phyloP scores from a whole-genome alignment of 1,140 invertebrate species.

The Chironomus striatipennis region DNA sequence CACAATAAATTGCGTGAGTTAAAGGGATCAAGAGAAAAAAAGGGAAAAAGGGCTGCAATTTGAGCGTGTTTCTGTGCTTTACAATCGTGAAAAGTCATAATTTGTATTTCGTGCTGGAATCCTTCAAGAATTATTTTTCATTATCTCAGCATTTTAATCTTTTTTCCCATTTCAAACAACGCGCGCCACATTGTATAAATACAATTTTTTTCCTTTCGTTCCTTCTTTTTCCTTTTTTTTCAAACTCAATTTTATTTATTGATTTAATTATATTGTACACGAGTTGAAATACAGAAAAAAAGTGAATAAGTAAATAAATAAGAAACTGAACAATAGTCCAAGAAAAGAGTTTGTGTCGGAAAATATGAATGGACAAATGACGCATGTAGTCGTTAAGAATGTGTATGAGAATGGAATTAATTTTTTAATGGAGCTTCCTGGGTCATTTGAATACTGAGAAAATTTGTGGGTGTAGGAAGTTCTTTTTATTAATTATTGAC shows the following conservation, averaged over 20 bases:
- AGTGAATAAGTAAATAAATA: not conserved
- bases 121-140: constrained; percentile 14
- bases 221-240: not conserved
- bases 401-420: too few species aligned
- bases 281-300: not conserved
- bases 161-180: not conserved
- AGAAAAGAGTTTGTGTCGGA: too few species aligned
- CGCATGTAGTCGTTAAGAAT: too few species aligned
- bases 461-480: too few species aligned
- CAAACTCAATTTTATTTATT: not conserved
- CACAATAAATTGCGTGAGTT: not conserved
- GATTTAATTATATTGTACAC: constrained; percentile 1
- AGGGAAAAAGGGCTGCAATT: not conserved
- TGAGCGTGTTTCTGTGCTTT: constrained; percentile 6
- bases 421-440: too few species aligned
- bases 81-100: constrained; percentile 13
- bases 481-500: too few species aligned
- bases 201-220: not conserved
- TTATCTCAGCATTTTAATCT: constrained; percentile 9
- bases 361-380: too few species aligned
- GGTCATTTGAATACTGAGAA: too few species aligned
- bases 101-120: constrained; percentile 7
- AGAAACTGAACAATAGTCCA: too few species aligned
- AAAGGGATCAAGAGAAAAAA: not conserved
- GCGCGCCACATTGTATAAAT: not conserved